Base-by-base conservation (phyloP, 2,797 vertebrate genomes). In the Catharus ustulatus region DNA sequence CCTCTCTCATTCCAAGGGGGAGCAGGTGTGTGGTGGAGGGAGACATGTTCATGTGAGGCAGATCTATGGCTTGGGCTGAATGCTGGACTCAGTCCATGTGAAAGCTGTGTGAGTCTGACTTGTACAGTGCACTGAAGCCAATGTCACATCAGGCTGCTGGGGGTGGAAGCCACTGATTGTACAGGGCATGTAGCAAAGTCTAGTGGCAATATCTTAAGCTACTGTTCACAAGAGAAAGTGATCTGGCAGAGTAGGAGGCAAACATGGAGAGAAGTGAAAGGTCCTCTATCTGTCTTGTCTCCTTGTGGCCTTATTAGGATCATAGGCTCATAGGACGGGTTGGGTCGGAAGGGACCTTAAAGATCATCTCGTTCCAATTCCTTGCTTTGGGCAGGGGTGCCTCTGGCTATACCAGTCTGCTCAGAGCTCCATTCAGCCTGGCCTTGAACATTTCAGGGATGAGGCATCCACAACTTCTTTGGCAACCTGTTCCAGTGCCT, bases 121-220 rank as follows among this genome's bases (percentile, higher is more conserved):
- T 84, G 16, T 63, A 32, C 17, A 66, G 11, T 22, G 36, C 22
- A 23, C n/a, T 63, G 45, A 43, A 84, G 38, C 36, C 32, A 9
- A 4, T 5, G 27, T n/a, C 24, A 15, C 1, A 1, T 15, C 51
- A 17, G 8, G 20, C 21, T 78, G 20, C 15, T 66, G 40, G 23
- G 42, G 8, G 5, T 83, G 16, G 58, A 86, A 83, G 21, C 12
- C 40, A 26, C 9, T n/a, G 32, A 19, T 10, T 43, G 26, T 30
- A 8, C 19, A 36, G 11, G 17, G 3, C 20, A 16, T 0, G 0
- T 5, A 62, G 7, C 10, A 45, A 45, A 75, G 40, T 24, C 6
- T 6, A 34, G 16, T 49, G 27, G 11, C 32, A 68, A 15, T 22
- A 24, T 48, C 66, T 79, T 48, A 64, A 79, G 9, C 6, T 24